Conservation (phyloP, 1,140 invertebrate genomes). For the Aphidius ervi region DNA sequence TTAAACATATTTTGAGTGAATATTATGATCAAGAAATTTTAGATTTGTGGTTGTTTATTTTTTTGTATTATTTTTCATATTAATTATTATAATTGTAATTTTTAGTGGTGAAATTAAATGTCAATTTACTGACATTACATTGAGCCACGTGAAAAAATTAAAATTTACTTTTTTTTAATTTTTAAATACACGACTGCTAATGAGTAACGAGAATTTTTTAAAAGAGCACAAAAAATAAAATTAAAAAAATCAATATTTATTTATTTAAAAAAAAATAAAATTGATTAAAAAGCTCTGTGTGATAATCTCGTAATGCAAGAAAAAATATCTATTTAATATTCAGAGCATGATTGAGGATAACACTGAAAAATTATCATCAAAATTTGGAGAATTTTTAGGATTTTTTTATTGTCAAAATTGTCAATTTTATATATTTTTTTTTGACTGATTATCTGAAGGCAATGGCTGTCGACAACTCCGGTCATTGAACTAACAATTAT, state of each 20-base stretch:
- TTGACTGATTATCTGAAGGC: neutral
- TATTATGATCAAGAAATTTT: neutral
- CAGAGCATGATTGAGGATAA: conserved; percentile 31
- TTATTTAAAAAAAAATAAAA: conserved; percentile 7
- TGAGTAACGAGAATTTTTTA: neutral
- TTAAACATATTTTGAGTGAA: conserved; percentile 34
- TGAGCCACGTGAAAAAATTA: too few species aligned
- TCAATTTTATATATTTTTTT: neutral
- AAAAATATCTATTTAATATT: conserved; percentile 5
- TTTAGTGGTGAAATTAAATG: conserved; percentile 7
- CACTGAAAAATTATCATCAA: conserved; percentile 30
- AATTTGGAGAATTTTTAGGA: conserved; percentile 23
- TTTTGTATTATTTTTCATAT: too few species aligned
- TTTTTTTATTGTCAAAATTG: conserved; percentile 32
- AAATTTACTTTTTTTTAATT: too few species aligned
- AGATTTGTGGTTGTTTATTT: too few species aligned
- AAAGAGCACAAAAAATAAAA: neutral
- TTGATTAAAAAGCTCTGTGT: conserved; percentile 9
- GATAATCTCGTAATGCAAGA: conserved; percentile 16
- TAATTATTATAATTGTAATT: too few species aligned
- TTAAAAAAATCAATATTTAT: neutral
- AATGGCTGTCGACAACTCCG: conserved; percentile 45
- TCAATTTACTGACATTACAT: neutral
- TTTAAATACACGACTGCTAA: neutral
- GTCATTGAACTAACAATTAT: conserved; percentile 10